Evolutionary conservation across 1,140 invertebrate species (phyloP), one percentile per base, ranked within the genome.

Genomic region (Ceratosolen solmsi): DNA sequence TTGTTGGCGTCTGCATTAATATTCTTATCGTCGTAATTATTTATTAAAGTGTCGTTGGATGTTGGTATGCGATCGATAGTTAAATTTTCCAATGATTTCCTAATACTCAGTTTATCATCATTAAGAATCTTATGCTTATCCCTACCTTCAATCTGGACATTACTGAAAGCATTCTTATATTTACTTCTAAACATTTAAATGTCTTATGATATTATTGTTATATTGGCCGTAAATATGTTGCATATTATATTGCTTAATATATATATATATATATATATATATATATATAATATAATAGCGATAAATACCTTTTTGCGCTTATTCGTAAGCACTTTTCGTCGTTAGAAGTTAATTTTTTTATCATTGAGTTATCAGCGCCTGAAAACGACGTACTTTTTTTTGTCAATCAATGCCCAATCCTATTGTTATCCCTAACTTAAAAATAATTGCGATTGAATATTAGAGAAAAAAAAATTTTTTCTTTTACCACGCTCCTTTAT

Each of bases 181-280:
- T 58, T 65, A 15, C 46, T n/a, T 3, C 63, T 82, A 68, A 54
- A 54, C 30, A 41, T 27, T 60, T 58, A 9, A 75, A 58, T 38
- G 36, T 51, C 8, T 38, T 70, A 13, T 9, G 4, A 70, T 70
- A 38, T 68, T 33, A 20, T 38, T 36, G 13, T n/a, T n/a, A n/a
- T n/a, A 68, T 68, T 41, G 41, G n/a, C 15, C 9, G 27, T 27
- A 63, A 15, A 8, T 30, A 63, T n/a, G n/a, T n/a, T n/a, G n/a
- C n/a, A n/a, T 63, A 25, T 36, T 30, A 25, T 49, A n/a, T 71
- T 25, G 7, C 3, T 68, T 36, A 20, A 68, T 38, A 68, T 30
- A 27, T 2, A 8, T 65, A 30, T 30, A 17, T 56, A 22, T 13
- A 13, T 25, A 65, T 25, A 30, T 4, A 65, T 5, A 27, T 17